Evolutionary conservation across 2,888 invertebrate genomes (phyloP).

Genomic region (Nebria salina): DNA sequence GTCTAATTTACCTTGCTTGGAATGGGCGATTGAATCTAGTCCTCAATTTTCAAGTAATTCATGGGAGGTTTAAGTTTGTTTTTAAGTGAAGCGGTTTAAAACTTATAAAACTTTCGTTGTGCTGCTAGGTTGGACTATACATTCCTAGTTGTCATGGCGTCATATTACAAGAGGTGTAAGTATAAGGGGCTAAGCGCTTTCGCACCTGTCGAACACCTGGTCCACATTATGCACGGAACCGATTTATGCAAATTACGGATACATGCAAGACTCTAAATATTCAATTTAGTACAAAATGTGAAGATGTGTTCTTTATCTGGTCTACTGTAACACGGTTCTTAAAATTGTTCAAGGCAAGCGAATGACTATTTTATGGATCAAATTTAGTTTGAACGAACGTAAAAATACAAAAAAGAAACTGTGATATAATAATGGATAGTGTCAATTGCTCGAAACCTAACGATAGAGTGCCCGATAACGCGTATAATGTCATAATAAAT

Average conservation of each 20-base stretch:
- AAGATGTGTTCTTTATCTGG: background rate
- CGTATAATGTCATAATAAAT: background rate
- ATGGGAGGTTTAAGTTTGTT: background rate
- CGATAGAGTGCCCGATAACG: background rate
- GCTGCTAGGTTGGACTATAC: background rate
- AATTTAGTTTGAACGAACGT: too few relatives aligned
- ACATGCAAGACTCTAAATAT: background rate
- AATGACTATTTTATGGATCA: too few relatives aligned
- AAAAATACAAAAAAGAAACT: background rate
- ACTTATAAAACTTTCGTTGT: too few relatives aligned
- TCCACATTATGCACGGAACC: background rate
- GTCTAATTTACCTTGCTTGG: background rate
- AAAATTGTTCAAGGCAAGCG: too few relatives aligned
- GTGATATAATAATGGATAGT: background rate
- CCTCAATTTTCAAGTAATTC: background rate
- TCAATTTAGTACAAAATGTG: background rate
- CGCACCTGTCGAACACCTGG: constrained; percentile 21
- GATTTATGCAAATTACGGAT: constrained; percentile 11
- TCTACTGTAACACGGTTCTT: too few relatives aligned
- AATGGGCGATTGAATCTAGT: background rate
- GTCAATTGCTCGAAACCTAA: background rate
- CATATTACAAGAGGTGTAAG: constrained; percentile 14
- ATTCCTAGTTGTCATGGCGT: background rate
- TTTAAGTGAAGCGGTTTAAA: too few relatives aligned
- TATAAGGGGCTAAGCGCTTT: background rate